Conservation (phyloP, 2,888 invertebrate species). For the Calliopum simillimum region DNA sequence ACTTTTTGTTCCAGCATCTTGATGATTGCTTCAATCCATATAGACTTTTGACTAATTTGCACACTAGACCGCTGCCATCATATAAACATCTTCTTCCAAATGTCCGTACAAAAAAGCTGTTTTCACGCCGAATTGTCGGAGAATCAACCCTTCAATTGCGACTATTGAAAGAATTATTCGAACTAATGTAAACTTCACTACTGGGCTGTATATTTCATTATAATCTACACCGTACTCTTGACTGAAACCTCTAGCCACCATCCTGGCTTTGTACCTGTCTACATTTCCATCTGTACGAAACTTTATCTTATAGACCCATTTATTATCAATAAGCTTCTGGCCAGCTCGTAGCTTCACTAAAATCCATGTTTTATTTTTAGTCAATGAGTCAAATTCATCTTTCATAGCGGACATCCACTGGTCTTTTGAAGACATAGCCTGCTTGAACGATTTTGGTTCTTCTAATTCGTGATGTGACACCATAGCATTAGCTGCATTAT, state of each 20-base stretch:
- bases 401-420: too few species aligned
- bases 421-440: too few species aligned
- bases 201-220: slow-evolving; percentile 21
- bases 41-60: background rate
- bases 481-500: too few species aligned
- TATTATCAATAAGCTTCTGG: slow-evolving; percentile 46
- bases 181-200: too few species aligned
- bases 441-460: too few species aligned
- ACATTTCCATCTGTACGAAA: background rate
- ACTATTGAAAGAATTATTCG: slow-evolving; percentile 21
- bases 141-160: background rate
- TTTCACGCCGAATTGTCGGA: slow-evolving; percentile 45
- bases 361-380: too few species aligned
- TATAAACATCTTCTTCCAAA: background rate
- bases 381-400: too few species aligned
- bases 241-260: slow-evolving; percentile 13
- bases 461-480: too few species aligned
- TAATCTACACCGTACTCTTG: slow-evolving; percentile 27
- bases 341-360: slow-evolving; percentile 40
- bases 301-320: slow-evolving; percentile 50
- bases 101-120: slow-evolving; percentile 47
- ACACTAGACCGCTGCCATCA: background rate
- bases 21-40: too few species aligned
- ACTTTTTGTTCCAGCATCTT: too few species aligned
- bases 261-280: background rate